phyloP scores from a whole-genome alignment of 1,140 invertebrate species.

The Macrobrachium nipponense region DNA sequence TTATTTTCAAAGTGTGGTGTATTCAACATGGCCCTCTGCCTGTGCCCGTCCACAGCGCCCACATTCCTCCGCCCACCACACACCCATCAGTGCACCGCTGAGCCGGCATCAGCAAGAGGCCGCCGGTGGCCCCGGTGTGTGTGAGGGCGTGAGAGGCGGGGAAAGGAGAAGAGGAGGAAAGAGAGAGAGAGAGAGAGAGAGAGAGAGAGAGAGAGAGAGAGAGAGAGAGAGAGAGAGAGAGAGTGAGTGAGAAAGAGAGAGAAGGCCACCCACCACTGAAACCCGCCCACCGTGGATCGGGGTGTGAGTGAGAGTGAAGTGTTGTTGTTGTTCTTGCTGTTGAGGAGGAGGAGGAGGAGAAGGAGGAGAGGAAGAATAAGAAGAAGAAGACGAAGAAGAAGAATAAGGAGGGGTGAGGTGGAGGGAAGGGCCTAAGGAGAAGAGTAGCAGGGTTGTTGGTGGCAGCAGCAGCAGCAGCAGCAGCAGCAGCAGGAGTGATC shows the following conservation, averaged over 20 bases:
- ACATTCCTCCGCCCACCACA: slow-evolving; percentile 28
- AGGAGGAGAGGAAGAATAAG: too few relatives aligned
- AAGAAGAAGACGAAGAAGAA: not conserved
- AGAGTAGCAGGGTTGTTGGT: not conserved
- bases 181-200: slow-evolving; percentile 19
- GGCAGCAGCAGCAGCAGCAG: too few relatives aligned
- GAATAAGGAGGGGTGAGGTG: not conserved
- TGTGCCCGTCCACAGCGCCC: slow-evolving; percentile 25
- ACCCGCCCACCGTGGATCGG: too few relatives aligned
- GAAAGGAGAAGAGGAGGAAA: slow-evolving; percentile 7
- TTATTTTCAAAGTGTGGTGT: slow-evolving; percentile 9
- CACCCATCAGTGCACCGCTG: slow-evolving; percentile 45
- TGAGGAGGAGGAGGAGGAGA: too few relatives aligned
- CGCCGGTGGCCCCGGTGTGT: slow-evolving; percentile 5
- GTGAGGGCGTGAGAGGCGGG: slow-evolving; percentile 42
- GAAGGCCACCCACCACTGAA: too few relatives aligned
- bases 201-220: not conserved
- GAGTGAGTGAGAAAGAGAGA: slow-evolving; percentile 5
- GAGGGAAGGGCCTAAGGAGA: slow-evolving; percentile 16
- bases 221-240: not conserved
- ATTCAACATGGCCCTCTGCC: slow-evolving; percentile 43
- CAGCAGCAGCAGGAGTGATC: too few relatives aligned
- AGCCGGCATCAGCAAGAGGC: slow-evolving; percentile 31
- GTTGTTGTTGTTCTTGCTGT: too few relatives aligned
- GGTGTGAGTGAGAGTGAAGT: too few relatives aligned